Evolutionary conservation across 2,888 invertebrate genomes (phyloP), one percentile per base, ranked within the genome.

Genomic region (Psylliodes chrysocephalus): DNA sequence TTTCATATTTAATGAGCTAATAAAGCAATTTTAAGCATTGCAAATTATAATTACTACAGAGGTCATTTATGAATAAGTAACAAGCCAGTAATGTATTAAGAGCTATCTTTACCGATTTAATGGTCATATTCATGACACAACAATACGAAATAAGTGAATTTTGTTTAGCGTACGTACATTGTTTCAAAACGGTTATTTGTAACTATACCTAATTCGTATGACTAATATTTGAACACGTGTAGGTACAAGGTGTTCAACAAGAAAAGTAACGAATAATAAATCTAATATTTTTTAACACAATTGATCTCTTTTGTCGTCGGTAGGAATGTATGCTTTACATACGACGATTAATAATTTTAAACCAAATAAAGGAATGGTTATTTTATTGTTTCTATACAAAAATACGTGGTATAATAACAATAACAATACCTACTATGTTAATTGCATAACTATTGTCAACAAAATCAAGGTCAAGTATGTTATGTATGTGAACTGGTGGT

Each of bases 371-470:
- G 38, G n/a, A 35, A n/a, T 7, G 2, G 38, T 14, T 38, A 14
- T 38, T 15, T 38, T 38, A 25, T 33, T 51, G 33, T 33, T 10
- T n/a, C 10, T 18, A 18, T 8, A 17, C 17, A 33, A 33, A 18
- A 18, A 14, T 33, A 51, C 33, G 30, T 53, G 5, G 2, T 22
- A 22, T 38, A 18, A 53, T 38, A 38, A 12, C 10, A 38, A 38
- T 33, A 52, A n/a, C 14, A 52, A 5, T 33, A n/a, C n/a, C n/a
- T 15, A 5, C 17, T 12, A 10, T 30, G n/a, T 14, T 35, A n/a
- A 14, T 53, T 53, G 22, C 12, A 12, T 40, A 53, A 53, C 19
- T 12, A 33, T 53, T 18, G 38, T 38, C 19, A 53, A 38, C 22
- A 53, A 18, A 1, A 12, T 22, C 38, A 53, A 53, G 53, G 53